Base-by-base conservation (phyloP, 92 coral and sea anemone species). In the Umimayanthus chanpuru region DNA sequence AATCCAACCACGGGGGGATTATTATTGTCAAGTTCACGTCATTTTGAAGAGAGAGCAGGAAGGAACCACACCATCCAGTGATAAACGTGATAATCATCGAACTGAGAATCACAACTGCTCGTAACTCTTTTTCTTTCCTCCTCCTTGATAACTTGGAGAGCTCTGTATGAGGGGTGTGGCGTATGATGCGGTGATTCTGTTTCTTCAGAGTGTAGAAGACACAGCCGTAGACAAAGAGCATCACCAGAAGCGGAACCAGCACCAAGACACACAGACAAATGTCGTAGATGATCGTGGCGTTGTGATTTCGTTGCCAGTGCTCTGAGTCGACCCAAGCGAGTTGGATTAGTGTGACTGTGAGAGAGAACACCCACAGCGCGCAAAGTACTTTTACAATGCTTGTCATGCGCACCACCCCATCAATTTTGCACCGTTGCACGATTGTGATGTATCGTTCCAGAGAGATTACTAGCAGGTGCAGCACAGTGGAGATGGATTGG, bases 371-470 rank as follows among this genome's bases (percentile, higher is more conserved):
- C 94, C 94, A 92, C 4, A 85, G 64, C 25, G 65, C 23, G n/a
- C 78, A 47, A 16, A 86, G 90, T 32, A 92, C 73, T 6, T 74
- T 76, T 18, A 74, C 56, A 21, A 88, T 85, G 21, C 73, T 25
- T 25, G 32, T 68, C 20, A 47, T 86, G 44, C 56, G 90, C 7
- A 92, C 78, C 49, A 88, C 83, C 18, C 76, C 23, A 58, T 82
- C 90, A 30, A 86, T 89, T 77, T 76, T 89, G 67, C 86, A 70
- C 29, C 85, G 90, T 70, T 82, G 86, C 2, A 89, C 90, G 50
- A 92, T 92, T 75, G 88, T 89, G 50, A 86, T 70, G 61, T 89
- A 92, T 76, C 94, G 85, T 73, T 92, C 94, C n/a, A 89, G 49
- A 10, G 94, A 89, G 77, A 92, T 89, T 30, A 92, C 81, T 15